Evolutionary conservation across 2,888 invertebrate species (phyloP).

Genomic region (Lobophora halterata): DNA sequence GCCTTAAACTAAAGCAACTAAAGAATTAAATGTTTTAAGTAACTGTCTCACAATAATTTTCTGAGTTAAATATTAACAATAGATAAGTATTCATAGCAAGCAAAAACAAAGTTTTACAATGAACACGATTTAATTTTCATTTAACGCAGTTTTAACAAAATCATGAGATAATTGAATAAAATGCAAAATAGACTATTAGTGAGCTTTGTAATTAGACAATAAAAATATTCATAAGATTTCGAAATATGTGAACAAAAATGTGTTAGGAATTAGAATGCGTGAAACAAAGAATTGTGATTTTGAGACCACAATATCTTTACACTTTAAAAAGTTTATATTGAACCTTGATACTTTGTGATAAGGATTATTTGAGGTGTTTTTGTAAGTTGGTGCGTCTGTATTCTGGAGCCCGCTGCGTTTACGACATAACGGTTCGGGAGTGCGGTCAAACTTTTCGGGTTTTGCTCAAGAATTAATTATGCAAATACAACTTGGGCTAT

Average conservation of each 20-base stretch:
- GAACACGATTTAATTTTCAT: conserved; percentile 11
- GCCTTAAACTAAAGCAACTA: too few relatives aligned
- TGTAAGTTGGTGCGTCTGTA: conserved; percentile 36
- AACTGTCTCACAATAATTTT: too few relatives aligned
- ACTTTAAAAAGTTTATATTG: conserved; percentile 14
- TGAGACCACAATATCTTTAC: conserved; percentile 22
- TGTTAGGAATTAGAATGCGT: conserved; percentile 58
- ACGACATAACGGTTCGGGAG: conserved; percentile 68
- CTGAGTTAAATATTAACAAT: too few relatives aligned
- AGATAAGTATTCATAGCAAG: too few relatives aligned
- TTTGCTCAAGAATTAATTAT: conserved; percentile 70
- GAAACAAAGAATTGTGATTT: conserved; percentile 47
- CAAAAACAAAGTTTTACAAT: too few relatives aligned
- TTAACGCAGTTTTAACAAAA: conserved; percentile 13
- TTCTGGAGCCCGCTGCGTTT: conserved; percentile 61
- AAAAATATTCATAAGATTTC: conserved; percentile 46
- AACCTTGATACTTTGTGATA: conserved; percentile 32
- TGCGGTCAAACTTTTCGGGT: conserved; percentile 63
- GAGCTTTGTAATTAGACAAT: conserved; percentile 44
- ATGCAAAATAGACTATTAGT: conserved; percentile 28
- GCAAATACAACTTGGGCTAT: conserved; percentile 69
- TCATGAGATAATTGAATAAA: conserved; percentile 24
- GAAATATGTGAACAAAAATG: conserved; percentile 52
- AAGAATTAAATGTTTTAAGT: too few relatives aligned
- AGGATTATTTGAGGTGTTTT: conserved; percentile 19